A percentile compares a stretch with the other conserved stretches of the same genome.
Conservation (phyloP, 2,113 vertebrate genomes). For the Apeltes quadracus region DNA sequence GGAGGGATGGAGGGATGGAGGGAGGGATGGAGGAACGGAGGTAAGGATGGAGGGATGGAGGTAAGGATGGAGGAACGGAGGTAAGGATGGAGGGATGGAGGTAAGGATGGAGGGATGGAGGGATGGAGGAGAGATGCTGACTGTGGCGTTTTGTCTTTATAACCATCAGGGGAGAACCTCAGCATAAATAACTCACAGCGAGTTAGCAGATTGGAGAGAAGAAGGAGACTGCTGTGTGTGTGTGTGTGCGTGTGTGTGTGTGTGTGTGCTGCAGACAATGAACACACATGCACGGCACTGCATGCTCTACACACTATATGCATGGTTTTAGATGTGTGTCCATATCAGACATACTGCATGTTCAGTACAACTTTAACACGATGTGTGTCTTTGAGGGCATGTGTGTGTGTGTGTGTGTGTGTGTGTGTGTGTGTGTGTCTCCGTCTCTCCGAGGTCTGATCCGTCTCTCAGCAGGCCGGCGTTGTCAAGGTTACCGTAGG, state of each 20-base stretch:
- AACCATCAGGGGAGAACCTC: slow-evolving; percentile 66
- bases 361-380: slow-evolving; percentile 2
- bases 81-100: not conserved
- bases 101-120: slow-evolving; percentile 20
- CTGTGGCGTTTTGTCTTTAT: slow-evolving; percentile 63
- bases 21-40: too few relatives aligned
- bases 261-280: slow-evolving; percentile 22
- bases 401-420: not conserved
- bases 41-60: too few relatives aligned
- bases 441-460: slow-evolving; percentile 43
- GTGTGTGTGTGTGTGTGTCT: slow-evolving; percentile 13
- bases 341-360: slow-evolving; percentile 21
- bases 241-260: slow-evolving; percentile 37
- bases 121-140: slow-evolving; percentile 64
- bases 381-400: not conserved
- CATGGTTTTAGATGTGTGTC: not conserved
- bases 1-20: too few relatives aligned
- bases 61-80: not conserved
- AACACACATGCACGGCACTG: not conserved
- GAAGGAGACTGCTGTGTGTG: slow-evolving; percentile 28
- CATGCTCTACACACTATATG: not conserved
- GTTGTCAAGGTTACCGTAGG: slow-evolving; percentile 74
- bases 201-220: slow-evolving; percentile 78
- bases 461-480: slow-evolving; percentile 69
- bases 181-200: slow-evolving; percentile 77